A percentile compares a stretch with the other conserved stretches of the same genome.
These are phyloP conservation scores for Lacanobia wlatinum DNA, from an alignment of 2,888 invertebrate genomes.

Conservation along the genomic window DNA sequence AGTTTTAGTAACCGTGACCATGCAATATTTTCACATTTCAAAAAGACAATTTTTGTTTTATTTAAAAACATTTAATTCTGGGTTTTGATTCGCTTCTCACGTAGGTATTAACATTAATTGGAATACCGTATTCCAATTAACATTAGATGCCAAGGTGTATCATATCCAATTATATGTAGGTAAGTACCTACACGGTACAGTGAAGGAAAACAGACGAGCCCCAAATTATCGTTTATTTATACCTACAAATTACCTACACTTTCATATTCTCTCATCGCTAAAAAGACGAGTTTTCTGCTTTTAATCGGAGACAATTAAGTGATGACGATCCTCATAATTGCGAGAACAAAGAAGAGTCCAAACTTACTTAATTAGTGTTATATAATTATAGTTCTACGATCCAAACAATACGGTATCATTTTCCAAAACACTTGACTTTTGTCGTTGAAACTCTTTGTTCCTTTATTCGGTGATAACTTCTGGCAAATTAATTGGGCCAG, in stretches of 20 bases:
- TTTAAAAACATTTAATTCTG: not conserved
- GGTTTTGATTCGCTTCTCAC: not conserved
- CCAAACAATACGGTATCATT: slow-evolving; percentile 11
- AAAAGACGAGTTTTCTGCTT: not conserved
- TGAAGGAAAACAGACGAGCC: not conserved
- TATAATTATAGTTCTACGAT: not conserved
- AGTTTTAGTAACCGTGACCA: too few relatives aligned
- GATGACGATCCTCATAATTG: not conserved
- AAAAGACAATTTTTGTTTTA: too few relatives aligned
- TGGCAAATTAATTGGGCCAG: slow-evolving; percentile 33
- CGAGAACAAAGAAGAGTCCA: not conserved
- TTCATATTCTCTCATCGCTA: not conserved
- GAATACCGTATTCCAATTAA: not conserved
- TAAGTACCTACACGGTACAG: too few relatives aligned
- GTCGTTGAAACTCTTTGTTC: not conserved
- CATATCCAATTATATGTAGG: not conserved
- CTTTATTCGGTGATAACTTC: slow-evolving; percentile 10
- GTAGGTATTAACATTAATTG: not conserved
- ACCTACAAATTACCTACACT: too few relatives aligned
- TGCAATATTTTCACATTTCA: too few relatives aligned
- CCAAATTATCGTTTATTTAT: not conserved
- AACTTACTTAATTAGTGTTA: not conserved
- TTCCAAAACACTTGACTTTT: not conserved
- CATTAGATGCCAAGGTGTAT: not conserved
- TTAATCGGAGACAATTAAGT: not conserved